These are phyloP conservation scores for Leuciscus waleckii DNA, from an alignment of 2,797 vertebrate species.

Conservation along the genomic window DNA sequence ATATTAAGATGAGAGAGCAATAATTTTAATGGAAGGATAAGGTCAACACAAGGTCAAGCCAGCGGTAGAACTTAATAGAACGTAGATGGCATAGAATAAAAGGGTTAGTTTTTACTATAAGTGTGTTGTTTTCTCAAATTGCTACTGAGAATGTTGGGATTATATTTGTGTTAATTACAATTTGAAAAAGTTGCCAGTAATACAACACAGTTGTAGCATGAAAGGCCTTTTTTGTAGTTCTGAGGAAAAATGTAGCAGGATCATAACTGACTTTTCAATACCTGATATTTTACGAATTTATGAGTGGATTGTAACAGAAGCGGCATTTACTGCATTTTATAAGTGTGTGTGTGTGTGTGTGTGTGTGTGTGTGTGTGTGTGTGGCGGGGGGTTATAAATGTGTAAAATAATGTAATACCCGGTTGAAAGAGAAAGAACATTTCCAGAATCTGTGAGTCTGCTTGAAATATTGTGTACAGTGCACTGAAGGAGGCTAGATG, in stretches of 20 bases:
- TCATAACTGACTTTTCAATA: slow-evolving; percentile 7
- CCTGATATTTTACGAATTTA: neutral
- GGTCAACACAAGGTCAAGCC: neutral
- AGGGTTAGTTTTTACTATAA: neutral
- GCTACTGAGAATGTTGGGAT: neutral
- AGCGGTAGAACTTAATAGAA: neutral
- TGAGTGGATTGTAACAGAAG: neutral
- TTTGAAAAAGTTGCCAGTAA: neutral
- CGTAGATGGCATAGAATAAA: neutral
- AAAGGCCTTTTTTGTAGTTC: slow-evolving; percentile 40
- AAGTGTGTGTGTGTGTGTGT: neutral
- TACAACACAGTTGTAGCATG: slow-evolving; percentile 48
- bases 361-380: neutral
- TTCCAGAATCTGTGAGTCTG: neutral
- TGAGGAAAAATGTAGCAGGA: slow-evolving; percentile 43
- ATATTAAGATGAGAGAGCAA: slow-evolving; percentile 21
- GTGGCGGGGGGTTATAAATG: neutral
- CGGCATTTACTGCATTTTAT: neutral
- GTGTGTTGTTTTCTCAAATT: slow-evolving; percentile 13
- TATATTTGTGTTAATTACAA: neutral
- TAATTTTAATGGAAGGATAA: slow-evolving; percentile 21
- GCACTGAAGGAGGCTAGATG: neutral
- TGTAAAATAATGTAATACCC: neutral
- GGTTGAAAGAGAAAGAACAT: neutral
- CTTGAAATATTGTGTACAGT: neutral